Base-by-base conservation (phyloP, 2,888 invertebrate genomes). In the Sussaba pulchella region DNA sequence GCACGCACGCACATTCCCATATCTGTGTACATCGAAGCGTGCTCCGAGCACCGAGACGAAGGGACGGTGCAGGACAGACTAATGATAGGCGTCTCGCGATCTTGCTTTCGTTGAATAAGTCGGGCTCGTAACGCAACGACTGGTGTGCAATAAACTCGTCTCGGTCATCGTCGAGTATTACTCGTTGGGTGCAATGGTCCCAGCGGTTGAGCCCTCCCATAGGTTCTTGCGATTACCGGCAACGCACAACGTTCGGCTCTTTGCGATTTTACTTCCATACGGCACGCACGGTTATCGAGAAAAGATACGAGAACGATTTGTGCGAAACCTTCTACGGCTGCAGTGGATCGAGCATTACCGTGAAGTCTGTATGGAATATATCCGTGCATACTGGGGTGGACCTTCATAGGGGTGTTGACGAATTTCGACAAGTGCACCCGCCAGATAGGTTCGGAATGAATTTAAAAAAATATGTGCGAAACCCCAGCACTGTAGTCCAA, bases 1-100 rank as follows among this genome's bases (percentile, higher is more conserved):
- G n/a, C n/a, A n/a, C n/a, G n/a, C n/a, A n/a, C n/a, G n/a, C n/a
- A n/a, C n/a, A n/a, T n/a, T n/a, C n/a, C n/a, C n/a, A n/a, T n/a
- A n/a, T n/a, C n/a, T n/a, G 54, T 54, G 36, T 50, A 14, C 36
- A 66, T 36, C 47, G 50, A n/a, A 63, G 24, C 41, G 17, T 36
- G 6, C 36, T 50, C 50, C 66, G 66, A 66, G 26, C 1, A 31
- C 36, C 36, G n/a, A 66, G 36, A 47, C 36, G 50, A 61, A 66
- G 66, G 66, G 66, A 50, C 50, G 66, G 1, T 31, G 31, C 31
- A 31, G 31, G 31, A 39, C 66, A 21, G 21, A 3, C 26, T 70
- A 57, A 70, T 57, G 70, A 70, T 57, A 70, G 70, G 43, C 70
- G 70, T 70, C 70, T 70, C 70, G 43, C 43, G 57, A 57, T 70